Evolutionary conservation across 1,140 invertebrate species (phyloP).

Genomic region (Idris sp.): DNA sequence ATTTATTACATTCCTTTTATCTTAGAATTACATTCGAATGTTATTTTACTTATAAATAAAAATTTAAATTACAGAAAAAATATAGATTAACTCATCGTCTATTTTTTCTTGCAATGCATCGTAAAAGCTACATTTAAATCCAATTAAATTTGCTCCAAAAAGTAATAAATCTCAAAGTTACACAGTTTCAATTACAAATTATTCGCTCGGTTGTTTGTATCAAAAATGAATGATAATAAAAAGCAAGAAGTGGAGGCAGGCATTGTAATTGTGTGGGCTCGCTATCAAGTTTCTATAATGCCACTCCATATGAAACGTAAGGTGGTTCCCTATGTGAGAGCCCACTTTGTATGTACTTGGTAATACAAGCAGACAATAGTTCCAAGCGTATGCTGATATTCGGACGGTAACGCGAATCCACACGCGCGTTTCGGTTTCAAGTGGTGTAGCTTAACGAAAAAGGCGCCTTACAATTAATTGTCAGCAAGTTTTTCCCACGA

Average conservation of each 20-base stretch:
- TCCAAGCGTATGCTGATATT: conserved; percentile 50
- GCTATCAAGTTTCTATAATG: conserved; percentile 62
- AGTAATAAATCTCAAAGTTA: conserved; percentile 32
- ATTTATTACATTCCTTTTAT: too few species aligned
- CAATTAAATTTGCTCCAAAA: conserved; percentile 12
- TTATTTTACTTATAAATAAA: not conserved
- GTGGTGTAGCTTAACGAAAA: conserved; percentile 65
- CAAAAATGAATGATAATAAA: conserved; percentile 25
- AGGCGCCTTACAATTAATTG: conserved; percentile 63
- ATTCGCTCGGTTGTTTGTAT: conserved; percentile 48
- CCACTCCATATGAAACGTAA: conserved; percentile 53
- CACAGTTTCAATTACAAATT: conserved; percentile 46
- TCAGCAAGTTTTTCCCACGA: conserved; percentile 16
- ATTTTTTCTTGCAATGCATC: conserved; percentile 2
- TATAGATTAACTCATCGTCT: not conserved
- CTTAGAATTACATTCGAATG: too few species aligned
- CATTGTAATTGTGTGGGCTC: conserved; percentile 60
- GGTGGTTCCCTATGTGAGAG: conserved; percentile 54
- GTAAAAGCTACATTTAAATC: conserved; percentile 7
- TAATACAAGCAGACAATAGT: conserved; percentile 75
- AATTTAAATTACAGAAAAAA: too few species aligned
- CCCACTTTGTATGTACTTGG: conserved; percentile 64
- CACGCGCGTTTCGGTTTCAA: conserved; percentile 69
- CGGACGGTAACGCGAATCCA: conserved; percentile 68
- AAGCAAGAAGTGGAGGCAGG: conserved; percentile 30